Evolutionary conservation across 2,888 invertebrate genomes (phyloP).

Genomic region (Pherbina coryleti): DNA sequence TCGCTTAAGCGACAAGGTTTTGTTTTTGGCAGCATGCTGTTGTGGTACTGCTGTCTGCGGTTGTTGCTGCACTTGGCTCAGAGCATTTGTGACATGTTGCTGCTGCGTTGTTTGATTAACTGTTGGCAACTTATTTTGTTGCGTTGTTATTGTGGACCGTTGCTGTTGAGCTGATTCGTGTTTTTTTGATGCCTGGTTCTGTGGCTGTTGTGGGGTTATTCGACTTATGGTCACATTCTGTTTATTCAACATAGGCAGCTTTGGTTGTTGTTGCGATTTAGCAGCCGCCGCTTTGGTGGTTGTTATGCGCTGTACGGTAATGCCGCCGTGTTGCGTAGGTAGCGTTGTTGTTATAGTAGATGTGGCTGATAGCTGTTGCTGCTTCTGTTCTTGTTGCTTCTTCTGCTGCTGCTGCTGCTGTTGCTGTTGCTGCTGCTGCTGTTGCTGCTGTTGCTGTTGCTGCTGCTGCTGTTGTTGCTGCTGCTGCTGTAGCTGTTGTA

Average conservation of each 20-base stretch:
- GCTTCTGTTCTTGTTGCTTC: slow-evolving; percentile 51
- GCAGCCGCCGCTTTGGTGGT: slow-evolving; percentile 51
- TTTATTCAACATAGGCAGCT: slow-evolving; percentile 61
- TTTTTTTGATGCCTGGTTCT: slow-evolving; percentile 36
- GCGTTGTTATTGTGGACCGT: slow-evolving; percentile 43
- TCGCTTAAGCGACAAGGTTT: background rate
- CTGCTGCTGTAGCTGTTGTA: slow-evolving; percentile 48
- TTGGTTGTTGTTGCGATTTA: slow-evolving; percentile 49
- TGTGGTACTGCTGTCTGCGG: slow-evolving; percentile 38
- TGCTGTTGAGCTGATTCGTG: slow-evolving; percentile 21
- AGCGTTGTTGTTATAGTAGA: slow-evolving; percentile 45
- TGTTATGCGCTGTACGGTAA: slow-evolving; percentile 61
- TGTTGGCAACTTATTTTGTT: slow-evolving; percentile 41
- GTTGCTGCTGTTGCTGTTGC: slow-evolving; percentile 45
- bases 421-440: slow-evolving; percentile 47
- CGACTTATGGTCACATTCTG: slow-evolving; percentile 67
- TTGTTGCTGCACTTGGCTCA: slow-evolving; percentile 42
- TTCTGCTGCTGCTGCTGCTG: slow-evolving; percentile 55
- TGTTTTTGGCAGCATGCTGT: slow-evolving; percentile 50
- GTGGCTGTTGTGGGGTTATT: slow-evolving; percentile 57
- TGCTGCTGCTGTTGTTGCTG: slow-evolving; percentile 47
- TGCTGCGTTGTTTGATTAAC: slow-evolving; percentile 43
- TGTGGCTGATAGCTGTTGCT: slow-evolving; percentile 43
- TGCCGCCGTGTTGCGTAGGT: slow-evolving; percentile 47
- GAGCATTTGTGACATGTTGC: slow-evolving; percentile 43